Evolutionary conservation across 1,140 invertebrate species (phyloP).

Genomic region (Hormaphis cornu): DNA sequence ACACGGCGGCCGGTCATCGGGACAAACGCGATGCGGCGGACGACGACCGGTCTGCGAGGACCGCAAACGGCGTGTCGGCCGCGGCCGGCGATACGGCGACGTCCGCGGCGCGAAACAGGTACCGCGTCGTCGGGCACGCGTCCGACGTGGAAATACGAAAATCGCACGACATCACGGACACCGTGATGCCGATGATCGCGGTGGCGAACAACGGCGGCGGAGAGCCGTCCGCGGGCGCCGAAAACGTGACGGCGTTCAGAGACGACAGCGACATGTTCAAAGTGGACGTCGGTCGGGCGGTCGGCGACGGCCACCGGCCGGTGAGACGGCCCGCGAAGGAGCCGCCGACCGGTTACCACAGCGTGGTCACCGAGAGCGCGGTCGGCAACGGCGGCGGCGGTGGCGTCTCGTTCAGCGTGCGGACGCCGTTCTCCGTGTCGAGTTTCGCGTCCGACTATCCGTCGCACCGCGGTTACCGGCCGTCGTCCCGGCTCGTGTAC

Average conservation of each 20-base stretch:
- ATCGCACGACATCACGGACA: slow-evolving; percentile 1
- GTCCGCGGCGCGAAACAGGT: not conserved
- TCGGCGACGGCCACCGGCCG: not conserved
- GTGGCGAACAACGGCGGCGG: not conserved
- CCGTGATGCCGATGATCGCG: no score
- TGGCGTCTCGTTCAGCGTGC: not conserved
- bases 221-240: no score
- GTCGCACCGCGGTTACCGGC: not conserved
- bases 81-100: no score
- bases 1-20: not conserved
- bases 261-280: slow-evolving; percentile 3
- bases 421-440: slow-evolving; percentile 5
- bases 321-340: not conserved
- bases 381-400: not conserved
- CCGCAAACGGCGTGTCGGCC: no score
- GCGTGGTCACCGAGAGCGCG: not conserved
- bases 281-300: not conserved
- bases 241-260: not conserved
- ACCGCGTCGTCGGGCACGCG: slow-evolving; percentile 1
- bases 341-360: not conserved
- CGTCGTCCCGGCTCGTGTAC: not conserved
- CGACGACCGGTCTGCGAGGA: no score
- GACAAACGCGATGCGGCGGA: not conserved
- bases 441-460: slow-evolving; percentile 1
- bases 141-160: not conserved